Percentiles rank a stretch among this genome's conserved stretches.
phyloP scores from a whole-genome alignment of 1,140 invertebrate genomes.

The Temnothorax longispinosus region DNA sequence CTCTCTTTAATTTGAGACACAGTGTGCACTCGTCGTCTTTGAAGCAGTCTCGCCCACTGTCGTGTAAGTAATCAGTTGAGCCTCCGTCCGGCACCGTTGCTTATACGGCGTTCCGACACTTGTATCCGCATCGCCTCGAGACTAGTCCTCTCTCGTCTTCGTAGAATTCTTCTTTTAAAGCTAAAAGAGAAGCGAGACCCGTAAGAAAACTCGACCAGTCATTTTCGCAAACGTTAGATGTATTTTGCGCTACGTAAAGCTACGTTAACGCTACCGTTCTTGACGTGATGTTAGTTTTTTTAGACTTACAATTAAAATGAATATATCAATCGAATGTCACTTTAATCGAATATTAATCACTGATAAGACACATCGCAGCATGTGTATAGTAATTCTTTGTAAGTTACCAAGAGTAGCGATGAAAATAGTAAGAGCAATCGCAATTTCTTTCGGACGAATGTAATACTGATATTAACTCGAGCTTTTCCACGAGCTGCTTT shows the following conservation, averaged over 20 bases:
- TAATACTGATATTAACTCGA: slow-evolving; percentile 15
- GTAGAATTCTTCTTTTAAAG: background rate
- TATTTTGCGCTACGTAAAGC: background rate
- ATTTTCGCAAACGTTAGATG: background rate
- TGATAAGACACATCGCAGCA: background rate
- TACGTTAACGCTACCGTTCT: background rate
- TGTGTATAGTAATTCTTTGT: background rate
- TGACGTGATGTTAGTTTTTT: background rate
- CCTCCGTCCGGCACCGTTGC: slow-evolving; percentile 66
- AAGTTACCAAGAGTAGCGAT: background rate
- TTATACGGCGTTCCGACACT: slow-evolving; percentile 49
- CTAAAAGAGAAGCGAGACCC: slow-evolving; percentile 29
- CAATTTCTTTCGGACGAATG: slow-evolving; percentile 34
- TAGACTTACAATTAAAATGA: background rate
- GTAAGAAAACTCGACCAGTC: background rate
- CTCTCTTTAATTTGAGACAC: slow-evolving; percentile 81
- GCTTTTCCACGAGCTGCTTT: slow-evolving; percentile 3
- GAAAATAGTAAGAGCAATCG: background rate
- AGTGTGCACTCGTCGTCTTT: slow-evolving; percentile 74
- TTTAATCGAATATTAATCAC: background rate
- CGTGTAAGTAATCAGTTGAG: slow-evolving; percentile 81
- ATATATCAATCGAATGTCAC: background rate
- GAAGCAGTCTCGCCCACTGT: slow-evolving; percentile 78
- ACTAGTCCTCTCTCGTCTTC: background rate
- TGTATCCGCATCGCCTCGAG: slow-evolving; percentile 44